These are phyloP conservation scores for Paracentrotus lividus DNA, from an alignment of 53 echinoderm and acorn worm genomes.

Conservation along the genomic window DNA sequence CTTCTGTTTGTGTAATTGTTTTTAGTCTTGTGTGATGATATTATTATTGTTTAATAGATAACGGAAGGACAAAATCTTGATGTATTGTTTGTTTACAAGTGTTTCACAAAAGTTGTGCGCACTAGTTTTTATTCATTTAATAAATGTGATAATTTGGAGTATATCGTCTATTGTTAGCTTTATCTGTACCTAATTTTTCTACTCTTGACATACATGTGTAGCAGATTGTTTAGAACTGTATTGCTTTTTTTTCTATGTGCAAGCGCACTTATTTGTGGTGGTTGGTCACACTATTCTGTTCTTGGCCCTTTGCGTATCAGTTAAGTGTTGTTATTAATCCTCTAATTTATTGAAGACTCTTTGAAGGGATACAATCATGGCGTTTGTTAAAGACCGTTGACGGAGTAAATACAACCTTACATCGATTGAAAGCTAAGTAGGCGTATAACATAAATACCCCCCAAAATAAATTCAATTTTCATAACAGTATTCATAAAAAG, in stretches of 20 bases:
- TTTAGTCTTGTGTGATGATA: not conserved
- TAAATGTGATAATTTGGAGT: not conserved
- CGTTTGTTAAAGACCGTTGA: too few species aligned
- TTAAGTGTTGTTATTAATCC: not conserved
- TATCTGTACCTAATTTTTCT: not conserved
- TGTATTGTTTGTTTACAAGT: not conserved
- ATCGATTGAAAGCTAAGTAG: too few species aligned
- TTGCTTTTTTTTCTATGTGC: not conserved
- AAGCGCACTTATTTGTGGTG: not conserved
- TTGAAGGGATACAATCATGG: too few species aligned
- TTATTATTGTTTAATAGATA: not conserved
- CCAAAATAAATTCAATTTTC: too few species aligned
- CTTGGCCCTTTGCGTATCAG: too few species aligned
- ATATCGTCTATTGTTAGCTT: not conserved
- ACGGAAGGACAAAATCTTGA: too few species aligned
- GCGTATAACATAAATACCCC: too few species aligned
- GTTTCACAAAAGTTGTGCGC: not conserved
- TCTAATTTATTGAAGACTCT: too few species aligned
- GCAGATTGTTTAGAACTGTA: not conserved
- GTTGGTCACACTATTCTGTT: not conserved
- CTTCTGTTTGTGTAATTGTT: too few species aligned
- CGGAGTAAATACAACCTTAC: too few species aligned
- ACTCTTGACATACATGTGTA: not conserved
- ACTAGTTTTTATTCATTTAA: not conserved
- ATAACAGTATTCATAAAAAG: too few species aligned